Evolutionary conservation across 2,113 vertebrate species (phyloP).

Genomic region (Periophthalmus modestus): DNA sequence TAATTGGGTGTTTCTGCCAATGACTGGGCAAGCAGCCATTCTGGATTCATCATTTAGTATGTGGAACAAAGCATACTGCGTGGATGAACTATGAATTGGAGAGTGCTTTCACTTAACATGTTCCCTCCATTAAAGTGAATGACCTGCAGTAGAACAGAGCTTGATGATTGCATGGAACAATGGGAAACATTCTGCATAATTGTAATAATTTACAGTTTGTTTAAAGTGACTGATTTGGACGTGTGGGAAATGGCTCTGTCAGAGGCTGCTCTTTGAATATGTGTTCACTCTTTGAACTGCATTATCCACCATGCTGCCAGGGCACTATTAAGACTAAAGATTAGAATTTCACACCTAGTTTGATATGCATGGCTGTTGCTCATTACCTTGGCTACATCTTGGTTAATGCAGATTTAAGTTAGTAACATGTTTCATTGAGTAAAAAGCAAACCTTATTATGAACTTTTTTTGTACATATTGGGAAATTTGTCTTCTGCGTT

Average conservation of each 20-base stretch:
- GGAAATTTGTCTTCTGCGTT: too few relatives aligned
- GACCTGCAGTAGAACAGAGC: background rate
- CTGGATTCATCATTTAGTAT: background rate
- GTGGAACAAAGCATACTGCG: background rate
- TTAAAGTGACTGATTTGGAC: background rate
- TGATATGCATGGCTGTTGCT: too few relatives aligned
- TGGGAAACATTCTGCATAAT: background rate
- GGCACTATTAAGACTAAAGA: too few relatives aligned
- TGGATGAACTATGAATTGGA: background rate
- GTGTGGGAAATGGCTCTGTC: background rate
- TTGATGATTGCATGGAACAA: background rate
- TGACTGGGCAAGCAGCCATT: background rate
- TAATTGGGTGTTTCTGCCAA: background rate
- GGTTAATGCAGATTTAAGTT: too few relatives aligned
- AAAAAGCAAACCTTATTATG: too few relatives aligned
- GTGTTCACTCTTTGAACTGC: too few relatives aligned
- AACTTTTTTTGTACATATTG: too few relatives aligned
- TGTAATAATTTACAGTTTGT: background rate
- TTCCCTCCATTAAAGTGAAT: background rate
- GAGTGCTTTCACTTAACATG: background rate
- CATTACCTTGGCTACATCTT: too few relatives aligned
- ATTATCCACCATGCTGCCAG: too few relatives aligned
- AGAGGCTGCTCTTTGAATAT: too few relatives aligned
- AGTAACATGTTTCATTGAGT: too few relatives aligned
- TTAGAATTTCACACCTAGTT: too few relatives aligned